These are phyloP conservation scores for Lasiommata megera DNA, from an alignment of 2,888 invertebrate species.

Conservation along the genomic window DNA sequence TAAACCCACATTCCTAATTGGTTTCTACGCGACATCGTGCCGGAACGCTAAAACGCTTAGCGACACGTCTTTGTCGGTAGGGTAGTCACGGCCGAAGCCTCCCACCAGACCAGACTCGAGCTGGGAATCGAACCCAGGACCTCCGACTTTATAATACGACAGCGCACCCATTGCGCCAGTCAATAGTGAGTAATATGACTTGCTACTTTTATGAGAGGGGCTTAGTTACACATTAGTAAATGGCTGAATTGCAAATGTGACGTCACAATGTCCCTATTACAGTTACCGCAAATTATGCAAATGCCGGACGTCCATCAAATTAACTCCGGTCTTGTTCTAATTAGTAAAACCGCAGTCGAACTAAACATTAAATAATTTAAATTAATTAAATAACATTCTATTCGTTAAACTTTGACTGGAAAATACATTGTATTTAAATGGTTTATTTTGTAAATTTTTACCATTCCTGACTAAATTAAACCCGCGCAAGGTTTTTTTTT, in stretches of 20 bases:
- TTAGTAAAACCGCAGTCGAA: slow-evolving; percentile 11
- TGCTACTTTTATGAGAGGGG: neutral
- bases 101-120: too few species aligned
- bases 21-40: too few species aligned
- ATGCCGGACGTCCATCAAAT: slow-evolving; percentile 31
- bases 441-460: neutral
- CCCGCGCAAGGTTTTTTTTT: too few species aligned
- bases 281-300: slow-evolving; percentile 51
- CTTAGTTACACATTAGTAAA: slow-evolving; percentile 19
- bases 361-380: slow-evolving; percentile 10
- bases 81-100: too few species aligned
- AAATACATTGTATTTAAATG: neutral
- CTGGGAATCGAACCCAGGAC: too few species aligned
- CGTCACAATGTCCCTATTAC: slow-evolving; percentile 31
- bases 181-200: too few species aligned
- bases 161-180: too few species aligned
- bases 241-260: slow-evolving; percentile 24
- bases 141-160: too few species aligned
- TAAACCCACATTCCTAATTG: too few species aligned
- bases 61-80: too few species aligned
- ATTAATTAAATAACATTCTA: neutral
- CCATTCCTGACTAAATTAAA: too few species aligned
- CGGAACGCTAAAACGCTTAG: too few species aligned
- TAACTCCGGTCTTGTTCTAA: slow-evolving; percentile 22
- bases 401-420: neutral